phyloP scores from a whole-genome alignment of 64 coral and sea anemone genomes.

The Trachythela sp. region DNA sequence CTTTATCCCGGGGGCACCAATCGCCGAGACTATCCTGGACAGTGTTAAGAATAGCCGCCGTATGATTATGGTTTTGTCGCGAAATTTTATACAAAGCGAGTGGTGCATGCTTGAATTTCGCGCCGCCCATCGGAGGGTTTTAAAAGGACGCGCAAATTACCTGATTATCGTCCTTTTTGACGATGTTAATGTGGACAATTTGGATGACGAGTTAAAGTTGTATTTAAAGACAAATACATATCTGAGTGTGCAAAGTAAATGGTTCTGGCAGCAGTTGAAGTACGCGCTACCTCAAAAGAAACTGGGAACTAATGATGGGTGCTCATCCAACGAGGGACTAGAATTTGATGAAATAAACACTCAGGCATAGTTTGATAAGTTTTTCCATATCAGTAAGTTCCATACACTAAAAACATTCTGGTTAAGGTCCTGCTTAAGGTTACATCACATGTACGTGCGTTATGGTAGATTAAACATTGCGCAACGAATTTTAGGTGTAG shows the following conservation, averaged over 20 bases:
- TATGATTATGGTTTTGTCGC: conserved; percentile 64
- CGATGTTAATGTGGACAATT: conserved; percentile 50
- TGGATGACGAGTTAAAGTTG: conserved; percentile 69
- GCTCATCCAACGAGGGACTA: too few species aligned
- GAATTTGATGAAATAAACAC: too few species aligned
- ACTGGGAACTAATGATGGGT: too few species aligned
- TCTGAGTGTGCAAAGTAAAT: conserved; percentile 56
- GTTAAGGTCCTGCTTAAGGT: too few species aligned
- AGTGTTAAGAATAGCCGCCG: conserved; percentile 34
- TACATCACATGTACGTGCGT: too few species aligned
- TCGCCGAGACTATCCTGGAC: conserved; percentile 23
- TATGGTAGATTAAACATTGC: too few species aligned
- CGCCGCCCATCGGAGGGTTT: conserved; percentile 69
- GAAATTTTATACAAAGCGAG: conserved; percentile 64
- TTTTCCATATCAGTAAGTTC: too few species aligned
- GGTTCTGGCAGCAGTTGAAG: conserved; percentile 74
- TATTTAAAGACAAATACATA: conserved; percentile 87
- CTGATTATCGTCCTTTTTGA: conserved; percentile 68
- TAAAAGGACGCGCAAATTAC: conserved; percentile 64
- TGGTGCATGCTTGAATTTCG: conserved; percentile 91
- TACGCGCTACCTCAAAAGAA: conserved; percentile 55
- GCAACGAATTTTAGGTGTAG: too few species aligned
- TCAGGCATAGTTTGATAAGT: too few species aligned
- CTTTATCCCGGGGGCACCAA: conserved; percentile 26
- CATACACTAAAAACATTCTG: too few species aligned